Evolutionary conservation across 2,797 vertebrate species (phyloP), one percentile per base, ranked within the genome.

Genomic region (Crocodylus rhombifer): DNA sequence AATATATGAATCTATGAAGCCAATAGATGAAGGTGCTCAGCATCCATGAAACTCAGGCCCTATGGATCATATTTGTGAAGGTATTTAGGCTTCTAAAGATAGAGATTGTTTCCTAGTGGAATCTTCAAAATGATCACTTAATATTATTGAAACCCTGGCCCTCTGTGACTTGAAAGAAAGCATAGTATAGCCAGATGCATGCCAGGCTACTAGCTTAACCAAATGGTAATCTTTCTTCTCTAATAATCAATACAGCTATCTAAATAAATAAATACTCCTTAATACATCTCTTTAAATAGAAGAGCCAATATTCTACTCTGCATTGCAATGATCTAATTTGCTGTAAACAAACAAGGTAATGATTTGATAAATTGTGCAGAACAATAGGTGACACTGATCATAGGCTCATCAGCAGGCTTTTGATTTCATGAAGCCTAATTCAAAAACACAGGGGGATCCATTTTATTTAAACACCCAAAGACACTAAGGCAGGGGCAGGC

Each of bases 191-290:
- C 58, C 23, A 10, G 30, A 81, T 92, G 78, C 8, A 67, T 13
- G 75, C 57, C 58, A 90, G 28, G 28, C 2, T 65, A 85, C 64
- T 6, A 16, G 84, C 79, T 91, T 93, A 92, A 81, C 28, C 62
- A 73, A 18, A 82, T 62, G 30, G 80, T 79, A 33, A 84, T 61
- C 84, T 21, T 71, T 92, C 81, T 51, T 42, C 56, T 80, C 89
- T 81, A 81, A 51, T 28, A 74, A 94, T 64, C 0, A 1, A 61
- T 56, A 51, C 14, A 62, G 33, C 71, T 81, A 82, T 11, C 30
- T 42, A 71, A 20, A 20, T 75, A 83, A 91, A 91, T 23, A 92
- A 90, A 81, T n/a, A 92, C 80, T n/a, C 28, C 21, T 63, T 62
- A 77, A 58, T 26, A 87, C 81, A 83, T 3, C 51, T 82, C 8